These are phyloP conservation scores for Archips crataeganus DNA, from an alignment of 2,888 invertebrate genomes.

Conservation along the genomic window DNA sequence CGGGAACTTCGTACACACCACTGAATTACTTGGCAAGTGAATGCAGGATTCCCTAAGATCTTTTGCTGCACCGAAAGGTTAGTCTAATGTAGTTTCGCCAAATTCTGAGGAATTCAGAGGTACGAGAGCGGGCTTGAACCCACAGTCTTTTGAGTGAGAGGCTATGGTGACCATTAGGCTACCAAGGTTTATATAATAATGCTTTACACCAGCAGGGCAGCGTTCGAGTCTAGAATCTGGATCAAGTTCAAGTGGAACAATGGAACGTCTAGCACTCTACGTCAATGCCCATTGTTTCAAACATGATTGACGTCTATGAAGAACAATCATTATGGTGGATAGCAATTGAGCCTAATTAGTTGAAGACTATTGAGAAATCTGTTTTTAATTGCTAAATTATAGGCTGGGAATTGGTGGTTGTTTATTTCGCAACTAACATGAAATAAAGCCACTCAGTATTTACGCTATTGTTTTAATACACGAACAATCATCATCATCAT, in stretches of 20 bases:
- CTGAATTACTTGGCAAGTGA: too few relatives aligned
- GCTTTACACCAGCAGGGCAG: too few relatives aligned
- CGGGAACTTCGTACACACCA: too few relatives aligned
- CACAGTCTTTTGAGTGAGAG: too few relatives aligned
- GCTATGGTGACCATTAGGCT: too few relatives aligned
- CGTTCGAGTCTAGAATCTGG: neutral
- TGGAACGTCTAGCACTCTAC: constrained; percentile 13
- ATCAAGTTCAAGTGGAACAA: constrained; percentile 26
- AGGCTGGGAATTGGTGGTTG: neutral
- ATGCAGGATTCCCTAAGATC: too few relatives aligned
- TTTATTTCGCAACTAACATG: neutral
- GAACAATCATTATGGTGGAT: constrained; percentile 28
- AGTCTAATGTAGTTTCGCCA: too few relatives aligned
- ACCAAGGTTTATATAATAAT: too few relatives aligned
- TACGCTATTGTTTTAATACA: neutral
- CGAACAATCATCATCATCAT: too few relatives aligned
- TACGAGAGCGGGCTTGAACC: too few relatives aligned
- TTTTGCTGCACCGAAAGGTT: too few relatives aligned
- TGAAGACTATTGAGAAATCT: constrained; percentile 23
- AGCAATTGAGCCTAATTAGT: constrained; percentile 27
- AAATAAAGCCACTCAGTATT: neutral
- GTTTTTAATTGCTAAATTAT: constrained; percentile 33
- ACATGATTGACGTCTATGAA: constrained; percentile 31
- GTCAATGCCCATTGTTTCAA: constrained; percentile 39
- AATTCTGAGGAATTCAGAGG: too few relatives aligned